These are phyloP conservation scores for Tenthredo mesomela DNA, from an alignment of 2,888 invertebrate species.

Conservation along the genomic window DNA sequence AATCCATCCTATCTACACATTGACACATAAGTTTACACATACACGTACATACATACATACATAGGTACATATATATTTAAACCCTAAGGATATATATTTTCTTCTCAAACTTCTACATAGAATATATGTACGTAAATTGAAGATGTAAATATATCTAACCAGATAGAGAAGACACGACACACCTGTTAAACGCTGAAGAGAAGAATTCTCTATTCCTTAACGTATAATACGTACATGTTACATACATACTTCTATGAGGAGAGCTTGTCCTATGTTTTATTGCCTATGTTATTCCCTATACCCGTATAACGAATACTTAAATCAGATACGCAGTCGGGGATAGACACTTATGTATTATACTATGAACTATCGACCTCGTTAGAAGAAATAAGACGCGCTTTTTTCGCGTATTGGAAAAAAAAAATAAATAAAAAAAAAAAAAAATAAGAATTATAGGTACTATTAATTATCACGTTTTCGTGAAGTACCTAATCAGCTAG, in stretches of 20 bases:
- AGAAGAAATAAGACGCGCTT: neutral
- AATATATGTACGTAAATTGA: neutral
- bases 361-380: slow-evolving; percentile 40
- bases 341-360: neutral
- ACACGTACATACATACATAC: neutral
- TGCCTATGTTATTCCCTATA: neutral
- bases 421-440: neutral
- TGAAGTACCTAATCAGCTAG: no score
- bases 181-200: neutral
- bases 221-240: neutral
- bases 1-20: neutral
- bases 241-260: neutral
- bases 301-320: slow-evolving; percentile 27
- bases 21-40: neutral
- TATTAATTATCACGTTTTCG: no score
- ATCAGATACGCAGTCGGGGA: neutral
- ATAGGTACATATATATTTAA: no score
- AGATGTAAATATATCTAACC: neutral
- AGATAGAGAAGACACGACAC: neutral
- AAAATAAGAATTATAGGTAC: no score
- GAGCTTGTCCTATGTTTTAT: slow-evolving; percentile 30
- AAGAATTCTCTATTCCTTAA: neutral
- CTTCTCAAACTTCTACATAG: neutral
- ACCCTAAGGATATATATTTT: neutral
- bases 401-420: neutral